Conservation (phyloP, 2,113 vertebrate species). For the Thalassarche chlororhynchos region DNA sequence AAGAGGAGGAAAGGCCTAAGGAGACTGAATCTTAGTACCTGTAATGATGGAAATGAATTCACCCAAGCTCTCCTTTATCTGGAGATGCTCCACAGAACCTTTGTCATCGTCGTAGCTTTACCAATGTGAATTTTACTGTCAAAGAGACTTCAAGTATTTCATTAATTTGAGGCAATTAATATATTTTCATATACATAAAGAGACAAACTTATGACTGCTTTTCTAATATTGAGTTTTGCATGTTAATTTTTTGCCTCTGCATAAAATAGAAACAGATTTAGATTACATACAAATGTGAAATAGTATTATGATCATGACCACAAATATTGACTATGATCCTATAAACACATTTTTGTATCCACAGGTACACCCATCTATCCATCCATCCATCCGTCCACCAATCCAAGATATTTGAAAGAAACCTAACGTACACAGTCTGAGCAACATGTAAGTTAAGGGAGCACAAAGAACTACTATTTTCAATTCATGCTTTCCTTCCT, state of each 20-base stretch:
- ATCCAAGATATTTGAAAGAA: not conserved
- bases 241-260: not conserved
- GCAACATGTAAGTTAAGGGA: not conserved
- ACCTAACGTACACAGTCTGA: not conserved
- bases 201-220: not conserved
- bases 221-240: not conserved
- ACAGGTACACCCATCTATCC: not conserved
- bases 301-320: not conserved
- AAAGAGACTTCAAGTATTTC: not conserved
- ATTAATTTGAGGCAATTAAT: not conserved
- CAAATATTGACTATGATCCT: not conserved
- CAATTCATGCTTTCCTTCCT: not conserved
- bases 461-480: not conserved
- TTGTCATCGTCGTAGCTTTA: not conserved
- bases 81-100: not conserved
- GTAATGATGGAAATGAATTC: not conserved
- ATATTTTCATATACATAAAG: not conserved
- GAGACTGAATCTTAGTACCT: not conserved
- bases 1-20: not conserved
- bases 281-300: not conserved
- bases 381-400: not conserved
- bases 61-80: not conserved
- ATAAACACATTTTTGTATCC: not conserved
- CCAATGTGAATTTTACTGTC: not conserved
- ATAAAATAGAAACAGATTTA: not conserved